Percentiles rank a stretch among this genome's conserved stretches.
These are phyloP conservation scores for Lichenostomus cassidix DNA, from an alignment of 2,113 vertebrate species.

Conservation along the genomic window DNA sequence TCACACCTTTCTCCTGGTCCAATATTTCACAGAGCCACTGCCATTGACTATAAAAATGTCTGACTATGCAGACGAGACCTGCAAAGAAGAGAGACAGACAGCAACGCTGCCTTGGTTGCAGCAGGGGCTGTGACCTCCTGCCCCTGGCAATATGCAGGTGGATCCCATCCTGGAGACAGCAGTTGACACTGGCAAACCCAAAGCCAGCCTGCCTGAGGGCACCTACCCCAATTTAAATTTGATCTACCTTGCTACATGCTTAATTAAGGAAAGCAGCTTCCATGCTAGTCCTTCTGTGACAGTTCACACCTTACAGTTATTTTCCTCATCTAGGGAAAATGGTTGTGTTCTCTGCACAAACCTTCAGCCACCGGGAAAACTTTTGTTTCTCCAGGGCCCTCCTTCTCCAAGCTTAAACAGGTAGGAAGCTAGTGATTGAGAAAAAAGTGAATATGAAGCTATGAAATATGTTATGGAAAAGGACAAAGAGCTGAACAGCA, in stretches of 20 bases:
- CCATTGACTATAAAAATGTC: neutral
- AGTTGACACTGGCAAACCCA: neutral
- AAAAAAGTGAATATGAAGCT: neutral
- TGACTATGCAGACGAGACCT: fast-evolving
- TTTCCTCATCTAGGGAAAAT: neutral
- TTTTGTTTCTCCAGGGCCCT: neutral
- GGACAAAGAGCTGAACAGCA: neutral
- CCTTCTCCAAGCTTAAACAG: neutral
- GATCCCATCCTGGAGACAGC: neutral
- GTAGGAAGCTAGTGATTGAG: neutral
- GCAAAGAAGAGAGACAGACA: neutral
- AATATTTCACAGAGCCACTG: neutral
- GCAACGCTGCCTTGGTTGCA: neutral
- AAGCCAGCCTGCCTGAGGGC: neutral
- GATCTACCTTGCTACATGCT: neutral
- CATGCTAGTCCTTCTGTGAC: fast-evolving
- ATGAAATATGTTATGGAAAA: neutral
- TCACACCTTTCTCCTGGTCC: neutral
- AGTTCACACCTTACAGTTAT: fast-evolving
- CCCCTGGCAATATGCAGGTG: fast-evolving
- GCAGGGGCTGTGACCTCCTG: neutral
- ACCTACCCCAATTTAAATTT: neutral
- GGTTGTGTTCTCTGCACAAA: neutral
- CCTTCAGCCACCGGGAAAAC: neutral
- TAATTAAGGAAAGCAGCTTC: neutral